Evolutionary conservation across 2,113 vertebrate species (phyloP).

Genomic region (Macaca mulatta): DNA sequence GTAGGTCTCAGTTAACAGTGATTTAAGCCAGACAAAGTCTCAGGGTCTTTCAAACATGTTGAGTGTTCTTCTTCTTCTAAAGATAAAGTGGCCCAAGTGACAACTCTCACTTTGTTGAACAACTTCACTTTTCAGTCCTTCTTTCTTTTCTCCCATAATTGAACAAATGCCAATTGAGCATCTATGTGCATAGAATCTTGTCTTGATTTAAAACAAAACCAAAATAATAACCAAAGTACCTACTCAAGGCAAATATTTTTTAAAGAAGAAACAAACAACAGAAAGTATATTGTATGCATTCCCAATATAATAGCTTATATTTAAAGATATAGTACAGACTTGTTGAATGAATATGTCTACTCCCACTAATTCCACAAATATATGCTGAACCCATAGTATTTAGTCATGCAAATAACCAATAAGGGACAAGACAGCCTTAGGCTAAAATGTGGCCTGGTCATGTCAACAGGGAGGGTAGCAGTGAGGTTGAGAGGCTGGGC

Average conservation of each 20-base stretch:
- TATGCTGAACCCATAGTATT: background rate
- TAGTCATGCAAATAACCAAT: background rate
- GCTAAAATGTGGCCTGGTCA: background rate
- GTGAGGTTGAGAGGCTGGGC: background rate
- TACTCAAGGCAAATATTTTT: background rate
- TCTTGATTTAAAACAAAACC: background rate
- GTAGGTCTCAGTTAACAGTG: background rate
- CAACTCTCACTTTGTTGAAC: background rate
- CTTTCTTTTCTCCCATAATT: background rate
- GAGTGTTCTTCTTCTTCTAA: background rate
- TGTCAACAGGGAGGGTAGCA: background rate
- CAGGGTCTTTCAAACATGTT: background rate
- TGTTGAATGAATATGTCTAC: background rate
- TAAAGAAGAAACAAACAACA: background rate
- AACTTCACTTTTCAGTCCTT: background rate
- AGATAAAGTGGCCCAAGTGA: background rate
- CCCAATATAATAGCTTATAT: background rate
- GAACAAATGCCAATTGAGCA: background rate
- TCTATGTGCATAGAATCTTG: background rate
- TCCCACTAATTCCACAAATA: background rate
- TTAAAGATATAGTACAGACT: background rate
- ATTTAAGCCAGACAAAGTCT: background rate
- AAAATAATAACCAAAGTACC: background rate
- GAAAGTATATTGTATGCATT: background rate
- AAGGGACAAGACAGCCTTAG: background rate